Evolutionary conservation across 1,140 invertebrate genomes (phyloP), one percentile per base, ranked within the genome.

Genomic region (Trichonephila inaurata): DNA sequence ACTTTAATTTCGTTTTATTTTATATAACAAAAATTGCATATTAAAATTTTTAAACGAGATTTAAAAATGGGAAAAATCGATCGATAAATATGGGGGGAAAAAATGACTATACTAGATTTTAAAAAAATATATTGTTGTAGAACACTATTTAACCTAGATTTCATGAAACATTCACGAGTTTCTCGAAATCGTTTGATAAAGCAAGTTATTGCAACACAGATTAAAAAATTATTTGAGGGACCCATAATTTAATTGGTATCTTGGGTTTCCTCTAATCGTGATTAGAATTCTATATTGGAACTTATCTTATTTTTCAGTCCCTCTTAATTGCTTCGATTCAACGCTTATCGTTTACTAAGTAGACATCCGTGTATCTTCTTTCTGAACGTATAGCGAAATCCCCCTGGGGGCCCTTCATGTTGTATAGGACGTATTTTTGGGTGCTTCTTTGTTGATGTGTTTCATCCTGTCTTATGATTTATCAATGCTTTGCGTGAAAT

Each of bases 181-280:
- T 77, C 24, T 16, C 12, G 24, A 69, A 69, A 69, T 69, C 66
- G 66, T 69, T 69, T 28, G 66, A 33, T 14, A 77, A 77, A 40
- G 28, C 14, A 19, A 33, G 28, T 28, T 77, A 2, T 77, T 77
- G 69, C 69, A 77, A 33, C 28, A 33, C 69, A 40, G 33, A 77
- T 77, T 77, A 33, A 77, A 77, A 28, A 77, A 28, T 77, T 77
- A 77, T 77, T 77, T 14, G 24, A 28, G 28, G 28, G 28, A 28
- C 69, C 33, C 24, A 77, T 77, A 77, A 77, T 77, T 77, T 77
- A 77, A 77, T 77, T 77, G 69, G 69, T 77, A 77, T 77, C 69
- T 77, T 77, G 69, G 33, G 24, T 77, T 77, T 77, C 69, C 69
- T 77, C 69, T 77, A 77, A 77, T 77, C 69, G 69, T 77, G 69